Base-by-base conservation (phyloP, 2,888 invertebrate species). In the Habrosyne pyritoides region DNA sequence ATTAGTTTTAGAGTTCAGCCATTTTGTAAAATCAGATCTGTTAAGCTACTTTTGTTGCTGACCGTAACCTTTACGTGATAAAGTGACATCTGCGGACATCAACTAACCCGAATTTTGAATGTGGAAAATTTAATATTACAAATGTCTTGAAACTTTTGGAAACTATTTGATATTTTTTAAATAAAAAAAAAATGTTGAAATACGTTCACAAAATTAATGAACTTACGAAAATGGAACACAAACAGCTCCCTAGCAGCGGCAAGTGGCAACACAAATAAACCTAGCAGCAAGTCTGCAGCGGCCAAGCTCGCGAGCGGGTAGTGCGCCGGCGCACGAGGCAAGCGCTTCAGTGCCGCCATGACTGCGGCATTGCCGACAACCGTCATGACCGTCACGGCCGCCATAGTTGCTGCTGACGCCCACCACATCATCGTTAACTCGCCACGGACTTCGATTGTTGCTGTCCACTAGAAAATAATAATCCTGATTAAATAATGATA, bases 251-350 rank as follows among this genome's bases (percentile, higher is more conserved):
- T 83, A 0, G 87, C 88, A 2, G 93, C 94, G 0, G 93, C 94
- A 1, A 94, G 81, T 0, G 94, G 94, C 47, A 94, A 77, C 14
- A 94, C 94, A 3, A 91, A 88, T 0, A 85, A 36, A 0, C 93
- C 95, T 1, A 95, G 87, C 53, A 95, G 81, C 26, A 95, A 80
- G 70, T 95, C 95, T 1, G 95, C 95, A 0, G 93, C 86, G 0
- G 95, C 95, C 59, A 95, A 78, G 63, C 95, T 95, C 1, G 94
- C 94, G n/a, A 95, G 93, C 57, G 95, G 94, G 69, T 94, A 94
- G 73, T 95, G 95, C 2, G 95, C 94, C 0, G 95, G 94, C n/a
- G 84, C 79, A 0, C 83, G 79, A 36, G 73, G 69, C n/a, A 81
- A 76, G 1, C 81, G 73, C 52, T 74, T 63, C 30, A 91, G 60